Conservation (phyloP, 2,797 vertebrate genomes). For the Typhlichthys subterraneus region DNA sequence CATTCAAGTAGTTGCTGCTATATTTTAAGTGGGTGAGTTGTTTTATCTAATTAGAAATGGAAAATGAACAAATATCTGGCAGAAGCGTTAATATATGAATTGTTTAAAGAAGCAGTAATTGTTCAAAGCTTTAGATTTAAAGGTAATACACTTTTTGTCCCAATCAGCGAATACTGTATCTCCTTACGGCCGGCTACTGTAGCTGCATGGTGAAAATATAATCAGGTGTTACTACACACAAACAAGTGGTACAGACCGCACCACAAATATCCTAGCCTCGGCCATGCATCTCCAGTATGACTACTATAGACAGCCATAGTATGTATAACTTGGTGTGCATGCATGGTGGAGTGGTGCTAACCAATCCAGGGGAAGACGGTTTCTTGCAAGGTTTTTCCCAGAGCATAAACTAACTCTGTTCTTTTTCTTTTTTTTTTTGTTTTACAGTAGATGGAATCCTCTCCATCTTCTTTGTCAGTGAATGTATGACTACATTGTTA, state of each 20-base stretch:
- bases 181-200: no score
- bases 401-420: no score
- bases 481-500: slow-evolving; percentile 28
- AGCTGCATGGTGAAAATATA: no score
- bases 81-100: slow-evolving; percentile 37
- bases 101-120: slow-evolving; percentile 45
- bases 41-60: slow-evolving; percentile 62
- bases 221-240: no score
- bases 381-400: no score
- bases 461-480: slow-evolving; percentile 1
- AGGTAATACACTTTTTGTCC: no score
- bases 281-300: no score
- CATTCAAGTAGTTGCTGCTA: slow-evolving; percentile 51
- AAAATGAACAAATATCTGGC: slow-evolving; percentile 65
- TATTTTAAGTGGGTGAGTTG: slow-evolving; percentile 58
- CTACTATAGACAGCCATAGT: no score
- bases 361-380: slow-evolving; percentile 30
- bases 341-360: slow-evolving; percentile 35
- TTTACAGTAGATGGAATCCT: slow-evolving; percentile 13
- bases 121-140: slow-evolving; percentile 16
- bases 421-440: neutral
- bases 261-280: no score
- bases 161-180: no score
- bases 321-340: slow-evolving; percentile 3
- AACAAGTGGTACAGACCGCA: no score